These are phyloP conservation scores for Scelioninae gen. 1 DNA, from an alignment of 2,888 invertebrate species.

Conservation along the genomic window DNA sequence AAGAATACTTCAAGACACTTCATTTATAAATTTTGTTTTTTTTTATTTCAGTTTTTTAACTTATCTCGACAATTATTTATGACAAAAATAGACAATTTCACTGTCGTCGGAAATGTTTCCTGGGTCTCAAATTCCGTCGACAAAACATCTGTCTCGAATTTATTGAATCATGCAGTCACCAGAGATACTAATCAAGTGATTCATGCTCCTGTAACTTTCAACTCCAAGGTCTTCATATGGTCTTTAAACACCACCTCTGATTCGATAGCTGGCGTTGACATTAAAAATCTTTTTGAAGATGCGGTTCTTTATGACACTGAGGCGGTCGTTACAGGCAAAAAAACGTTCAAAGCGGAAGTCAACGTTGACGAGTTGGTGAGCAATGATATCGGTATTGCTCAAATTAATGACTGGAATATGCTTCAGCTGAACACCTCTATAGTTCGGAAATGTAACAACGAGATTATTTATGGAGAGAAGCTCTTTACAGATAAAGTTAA, in stretches of 20 bases:
- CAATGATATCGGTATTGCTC: conserved; percentile 65
- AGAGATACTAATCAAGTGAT: conserved; percentile 74
- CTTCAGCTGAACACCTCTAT: conserved; percentile 74
- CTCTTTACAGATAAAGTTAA: conserved; percentile 71
- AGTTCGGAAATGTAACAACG: conserved; percentile 70
- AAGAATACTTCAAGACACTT: not conserved
- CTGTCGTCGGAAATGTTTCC: conserved; percentile 73
- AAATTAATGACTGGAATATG: conserved; percentile 74
- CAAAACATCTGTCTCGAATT: conserved; percentile 69
- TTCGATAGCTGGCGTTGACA: conserved; percentile 57
- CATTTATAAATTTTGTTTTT: not conserved
- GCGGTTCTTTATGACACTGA: conserved; percentile 62
- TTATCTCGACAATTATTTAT: conserved; percentile 65
- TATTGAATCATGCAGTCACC: conserved; percentile 76
- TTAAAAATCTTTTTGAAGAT: conserved; percentile 72
- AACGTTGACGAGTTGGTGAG: conserved; percentile 69
- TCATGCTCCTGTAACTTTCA: conserved; percentile 65
- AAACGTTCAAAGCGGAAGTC: conserved; percentile 73
- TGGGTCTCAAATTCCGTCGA: conserved; percentile 72
- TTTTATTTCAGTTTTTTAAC: conserved; percentile 71
- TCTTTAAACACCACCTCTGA: conserved; percentile 41
- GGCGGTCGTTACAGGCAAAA: conserved; percentile 72
- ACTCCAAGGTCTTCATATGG: conserved; percentile 55
- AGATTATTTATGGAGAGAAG: conserved; percentile 62
- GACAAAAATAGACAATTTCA: conserved; percentile 65